Percentiles rank a stretch among this genome's conserved stretches.
Conservation (phyloP, 2,888 invertebrate genomes). For the Lithosia quadra region DNA sequence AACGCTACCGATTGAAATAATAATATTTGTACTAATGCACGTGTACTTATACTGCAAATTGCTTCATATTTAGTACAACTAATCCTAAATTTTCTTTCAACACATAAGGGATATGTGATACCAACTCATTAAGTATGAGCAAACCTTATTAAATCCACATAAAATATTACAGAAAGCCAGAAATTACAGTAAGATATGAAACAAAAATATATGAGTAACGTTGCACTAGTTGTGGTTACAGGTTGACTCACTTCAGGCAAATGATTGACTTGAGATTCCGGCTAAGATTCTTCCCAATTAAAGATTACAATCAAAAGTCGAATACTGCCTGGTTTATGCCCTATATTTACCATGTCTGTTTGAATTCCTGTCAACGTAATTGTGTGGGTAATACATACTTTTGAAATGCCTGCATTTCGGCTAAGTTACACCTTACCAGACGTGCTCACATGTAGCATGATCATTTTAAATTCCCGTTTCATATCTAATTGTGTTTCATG, state of each 20-base stretch:
- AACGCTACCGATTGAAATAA: neutral
- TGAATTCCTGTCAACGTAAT: too few species aligned
- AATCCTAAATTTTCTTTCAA: neutral
- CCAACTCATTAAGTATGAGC: slow-evolving; percentile 36
- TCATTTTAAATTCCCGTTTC: neutral
- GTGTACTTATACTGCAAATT: neutral
- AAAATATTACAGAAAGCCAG: slow-evolving; percentile 55
- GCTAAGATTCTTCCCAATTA: too few species aligned
- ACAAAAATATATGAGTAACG: neutral
- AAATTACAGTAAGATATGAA: slow-evolving; percentile 46
- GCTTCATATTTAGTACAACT: neutral
- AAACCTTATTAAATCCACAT: slow-evolving; percentile 51
- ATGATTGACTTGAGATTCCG: too few species aligned
- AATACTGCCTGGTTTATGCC: too few species aligned
- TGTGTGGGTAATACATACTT: neutral
- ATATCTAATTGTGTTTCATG: neutral
- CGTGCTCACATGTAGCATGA: slow-evolving; percentile 4
- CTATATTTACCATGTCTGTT: too few species aligned
- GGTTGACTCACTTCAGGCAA: neutral
- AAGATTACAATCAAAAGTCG: too few species aligned
- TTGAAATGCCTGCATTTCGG: neutral
- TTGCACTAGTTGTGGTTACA: neutral
- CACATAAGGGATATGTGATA: slow-evolving; percentile 5
- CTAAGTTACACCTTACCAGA: neutral
- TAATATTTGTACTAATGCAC: neutral